Conservation (phyloP, 2,797 vertebrate genomes). For the Pristis pectinata region DNA sequence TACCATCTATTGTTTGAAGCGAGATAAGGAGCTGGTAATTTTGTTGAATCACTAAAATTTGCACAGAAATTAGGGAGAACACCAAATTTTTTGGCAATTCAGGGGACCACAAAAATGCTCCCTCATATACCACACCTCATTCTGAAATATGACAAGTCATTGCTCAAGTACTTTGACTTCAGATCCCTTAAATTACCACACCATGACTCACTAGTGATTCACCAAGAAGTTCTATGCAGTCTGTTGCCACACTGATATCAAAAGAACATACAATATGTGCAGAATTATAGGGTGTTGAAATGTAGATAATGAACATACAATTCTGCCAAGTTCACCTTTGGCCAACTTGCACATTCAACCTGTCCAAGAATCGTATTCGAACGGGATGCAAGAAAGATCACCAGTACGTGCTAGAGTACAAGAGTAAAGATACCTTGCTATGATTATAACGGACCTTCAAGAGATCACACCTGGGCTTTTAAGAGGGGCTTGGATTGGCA, state of each 20-base stretch:
- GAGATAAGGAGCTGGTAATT: not conserved
- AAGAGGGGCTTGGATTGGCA: too few relatives aligned
- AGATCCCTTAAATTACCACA: slow-evolving; percentile 19
- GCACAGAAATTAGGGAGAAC: not conserved
- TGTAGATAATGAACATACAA: not conserved
- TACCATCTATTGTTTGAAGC: not conserved
- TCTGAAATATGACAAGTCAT: not conserved
- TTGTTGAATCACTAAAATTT: not conserved
- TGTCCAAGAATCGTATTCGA: not conserved
- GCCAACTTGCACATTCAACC: not conserved
- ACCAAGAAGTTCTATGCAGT: not conserved
- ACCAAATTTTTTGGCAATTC: not conserved
- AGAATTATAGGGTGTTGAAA: slow-evolving; percentile 24
- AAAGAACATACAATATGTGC: not conserved
- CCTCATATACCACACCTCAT: not conserved
- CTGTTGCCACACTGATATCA: not conserved
- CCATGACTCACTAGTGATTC: not conserved
- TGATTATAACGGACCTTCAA: too few relatives aligned
- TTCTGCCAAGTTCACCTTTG: not conserved
- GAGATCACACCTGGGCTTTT: too few relatives aligned
- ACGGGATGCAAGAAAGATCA: not conserved
- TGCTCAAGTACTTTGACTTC: not conserved
- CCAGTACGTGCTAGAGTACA: not conserved
- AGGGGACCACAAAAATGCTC: not conserved
- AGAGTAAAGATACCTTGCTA: too few relatives aligned